Evolutionary conservation across 2,113 vertebrate species (phyloP), one percentile per base, ranked within the genome.

Genomic region (Balaeniceps rex): DNA sequence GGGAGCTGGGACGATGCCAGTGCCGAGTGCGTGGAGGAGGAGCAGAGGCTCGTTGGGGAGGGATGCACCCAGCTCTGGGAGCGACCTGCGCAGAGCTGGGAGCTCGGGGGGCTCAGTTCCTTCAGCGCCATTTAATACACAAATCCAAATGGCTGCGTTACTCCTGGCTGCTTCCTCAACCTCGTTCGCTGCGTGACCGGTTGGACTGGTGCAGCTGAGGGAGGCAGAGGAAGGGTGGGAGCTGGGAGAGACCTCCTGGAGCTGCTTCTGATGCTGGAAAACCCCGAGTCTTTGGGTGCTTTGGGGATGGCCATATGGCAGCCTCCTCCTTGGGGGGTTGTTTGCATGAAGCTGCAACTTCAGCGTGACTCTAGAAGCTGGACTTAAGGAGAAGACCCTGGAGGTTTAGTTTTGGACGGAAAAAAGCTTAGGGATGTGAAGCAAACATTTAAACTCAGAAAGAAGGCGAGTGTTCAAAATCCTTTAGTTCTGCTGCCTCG

Each of bases 11-110:
- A 19, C 2, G 9, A 74, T 71, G 69, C 9, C 3, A 3, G 36
- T 54, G 69, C 9, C 2, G 4, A 26, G 22, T 2, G 3, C 1
- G 7, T 36, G 47, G 34, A 15, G 18, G 19, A 51, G n/a, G n/a
- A 52, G 26, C 28, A 54, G 70, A 54, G 11, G 36, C 28, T 72
- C 6, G 10, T 21, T 15, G 68, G 47, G n/a, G 33, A 49, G 46
- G 34, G 24, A 26, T 5, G 44, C 15, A 6, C 44, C 23, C 66
- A 49, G 18, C 68, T 22, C 68, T 51, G 34, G 34, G 68, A 49
- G 46, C 6, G 24, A 36, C 68, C 34, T 51, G 46, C 6, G 3
- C 6, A 24, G 44, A 12, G 68, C 18, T 36, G 68, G 46, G 34
- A 21, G 34, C 69, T 38, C 19, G 5, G 34, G 68, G 47, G 25